Evolutionary conservation across 2,797 vertebrate genomes (phyloP).

Genomic region (Pseudocheirus occidentalis): DNA sequence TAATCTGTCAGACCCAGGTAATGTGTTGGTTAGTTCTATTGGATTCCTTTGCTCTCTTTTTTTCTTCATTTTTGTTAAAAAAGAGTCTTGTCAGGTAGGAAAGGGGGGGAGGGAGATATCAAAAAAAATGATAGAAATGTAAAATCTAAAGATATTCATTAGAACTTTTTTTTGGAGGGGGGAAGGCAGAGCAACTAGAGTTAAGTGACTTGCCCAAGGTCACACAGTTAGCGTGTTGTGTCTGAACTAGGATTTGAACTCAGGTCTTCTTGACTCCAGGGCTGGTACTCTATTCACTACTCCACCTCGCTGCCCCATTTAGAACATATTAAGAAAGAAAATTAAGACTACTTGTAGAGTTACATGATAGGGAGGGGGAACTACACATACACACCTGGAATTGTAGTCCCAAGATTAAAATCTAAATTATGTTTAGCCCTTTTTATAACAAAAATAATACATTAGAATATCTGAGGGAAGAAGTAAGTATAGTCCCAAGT

Average conservation of each 20-base stretch:
- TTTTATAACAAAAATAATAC: conserved; percentile 20
- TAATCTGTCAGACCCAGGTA: not conserved
- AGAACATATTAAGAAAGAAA: not conserved
- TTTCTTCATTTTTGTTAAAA: not conserved
- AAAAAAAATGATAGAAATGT: not conserved
- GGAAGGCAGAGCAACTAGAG: no score
- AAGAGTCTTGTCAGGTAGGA: not conserved
- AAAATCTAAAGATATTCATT: not conserved
- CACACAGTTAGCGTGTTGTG: no score
- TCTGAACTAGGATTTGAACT: no score
- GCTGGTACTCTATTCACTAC: no score
- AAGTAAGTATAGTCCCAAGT: not conserved
- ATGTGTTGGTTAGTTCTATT: not conserved
- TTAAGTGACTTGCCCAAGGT: no score
- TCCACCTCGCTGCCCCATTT: no score
- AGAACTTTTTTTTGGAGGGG: not conserved
- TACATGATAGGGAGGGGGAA: not conserved
- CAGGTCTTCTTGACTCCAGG: no score
- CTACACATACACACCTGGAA: not conserved
- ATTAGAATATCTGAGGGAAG: not conserved
- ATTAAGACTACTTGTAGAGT: not conserved
- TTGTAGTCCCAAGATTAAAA: not conserved
- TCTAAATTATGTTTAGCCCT: not conserved
- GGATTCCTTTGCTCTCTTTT: no score
- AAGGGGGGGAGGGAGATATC: not conserved